Evolutionary conservation across 37 sponge, comb jelly and placozoan species (phyloP).

Genomic region (Haliclona indistincta): DNA sequence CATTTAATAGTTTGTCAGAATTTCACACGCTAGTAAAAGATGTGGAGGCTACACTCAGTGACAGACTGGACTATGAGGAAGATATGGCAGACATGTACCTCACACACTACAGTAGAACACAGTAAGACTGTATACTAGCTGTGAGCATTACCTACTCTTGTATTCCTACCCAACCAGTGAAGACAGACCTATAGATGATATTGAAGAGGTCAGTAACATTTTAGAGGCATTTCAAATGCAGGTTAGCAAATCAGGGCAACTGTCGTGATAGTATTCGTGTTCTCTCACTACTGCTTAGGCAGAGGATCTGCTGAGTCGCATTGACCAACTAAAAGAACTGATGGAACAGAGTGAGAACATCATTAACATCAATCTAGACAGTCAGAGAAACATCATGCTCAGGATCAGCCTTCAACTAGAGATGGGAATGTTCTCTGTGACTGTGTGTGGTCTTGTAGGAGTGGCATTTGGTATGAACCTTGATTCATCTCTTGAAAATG

Average conservation of each 20-base stretch:
- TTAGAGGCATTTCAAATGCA: conserved; percentile 60
- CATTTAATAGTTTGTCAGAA: conserved; percentile 43
- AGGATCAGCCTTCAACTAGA: conserved; percentile 58
- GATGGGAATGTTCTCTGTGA: conserved; percentile 66
- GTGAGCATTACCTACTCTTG: not conserved
- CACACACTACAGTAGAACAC: conserved; percentile 18
- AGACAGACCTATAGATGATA: conserved; percentile 42
- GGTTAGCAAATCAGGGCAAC: conserved; percentile 5
- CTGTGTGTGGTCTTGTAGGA: conserved; percentile 55
- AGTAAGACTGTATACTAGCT: too few species aligned
- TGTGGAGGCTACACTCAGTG: conserved; percentile 46
- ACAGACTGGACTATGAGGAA: conserved; percentile 51
- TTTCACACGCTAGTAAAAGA: conserved; percentile 45
- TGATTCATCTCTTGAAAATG: conserved; percentile 68
- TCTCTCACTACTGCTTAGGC: conserved; percentile 4
- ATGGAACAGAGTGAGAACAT: conserved; percentile 66
- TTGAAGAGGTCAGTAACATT: conserved; percentile 59
- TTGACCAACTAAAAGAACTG: conserved; percentile 37
- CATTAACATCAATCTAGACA: conserved; percentile 70
- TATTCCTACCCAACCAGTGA: conserved; percentile 16
- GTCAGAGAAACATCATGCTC: conserved; percentile 68
- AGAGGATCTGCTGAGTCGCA: conserved; percentile 49
- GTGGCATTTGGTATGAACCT: conserved; percentile 77
- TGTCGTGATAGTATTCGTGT: not conserved
- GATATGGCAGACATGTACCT: conserved; percentile 62